Conservation (phyloP, 35 echinoderm and acorn worm genomes). For the Diadema setosum region DNA sequence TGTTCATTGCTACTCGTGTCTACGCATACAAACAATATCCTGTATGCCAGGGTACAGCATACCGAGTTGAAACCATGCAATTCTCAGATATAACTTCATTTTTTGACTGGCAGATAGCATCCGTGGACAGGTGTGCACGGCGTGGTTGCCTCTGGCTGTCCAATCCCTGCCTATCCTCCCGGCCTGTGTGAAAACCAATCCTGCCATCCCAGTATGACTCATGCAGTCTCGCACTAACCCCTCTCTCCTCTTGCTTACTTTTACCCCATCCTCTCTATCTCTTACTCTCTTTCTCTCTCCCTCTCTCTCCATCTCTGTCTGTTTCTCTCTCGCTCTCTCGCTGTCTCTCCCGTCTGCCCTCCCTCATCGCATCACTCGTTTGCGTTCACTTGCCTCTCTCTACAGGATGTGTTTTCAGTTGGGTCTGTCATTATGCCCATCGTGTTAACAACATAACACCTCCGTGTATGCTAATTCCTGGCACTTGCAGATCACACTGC, state of each 20-base stretch:
- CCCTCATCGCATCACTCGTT: not conserved
- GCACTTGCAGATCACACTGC: too few species aligned
- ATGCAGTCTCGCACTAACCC: not conserved
- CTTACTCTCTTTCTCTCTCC: not conserved
- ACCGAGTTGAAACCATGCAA: too few species aligned
- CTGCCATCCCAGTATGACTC: not conserved
- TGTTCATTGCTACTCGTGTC: too few species aligned
- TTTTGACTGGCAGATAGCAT: not conserved
- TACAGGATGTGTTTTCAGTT: not conserved
- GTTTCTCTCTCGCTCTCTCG: not conserved
- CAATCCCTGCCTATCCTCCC: not conserved
- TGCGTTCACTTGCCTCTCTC: not conserved
- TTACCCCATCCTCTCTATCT: not conserved
- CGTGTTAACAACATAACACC: too few species aligned
- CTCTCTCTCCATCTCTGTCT: too few species aligned
- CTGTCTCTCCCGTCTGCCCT: not conserved
- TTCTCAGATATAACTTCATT: too few species aligned
- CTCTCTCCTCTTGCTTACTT: not conserved
- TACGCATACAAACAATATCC: too few species aligned
- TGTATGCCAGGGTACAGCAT: too few species aligned
- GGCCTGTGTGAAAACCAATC: conserved; percentile 9
- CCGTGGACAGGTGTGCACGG: not conserved
- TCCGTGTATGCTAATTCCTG: too few species aligned
- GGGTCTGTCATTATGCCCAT: too few species aligned
- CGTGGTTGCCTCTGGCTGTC: not conserved